Evolutionary conservation across 2,888 invertebrate species (phyloP).

Genomic region (Neelides folsomi): DNA sequence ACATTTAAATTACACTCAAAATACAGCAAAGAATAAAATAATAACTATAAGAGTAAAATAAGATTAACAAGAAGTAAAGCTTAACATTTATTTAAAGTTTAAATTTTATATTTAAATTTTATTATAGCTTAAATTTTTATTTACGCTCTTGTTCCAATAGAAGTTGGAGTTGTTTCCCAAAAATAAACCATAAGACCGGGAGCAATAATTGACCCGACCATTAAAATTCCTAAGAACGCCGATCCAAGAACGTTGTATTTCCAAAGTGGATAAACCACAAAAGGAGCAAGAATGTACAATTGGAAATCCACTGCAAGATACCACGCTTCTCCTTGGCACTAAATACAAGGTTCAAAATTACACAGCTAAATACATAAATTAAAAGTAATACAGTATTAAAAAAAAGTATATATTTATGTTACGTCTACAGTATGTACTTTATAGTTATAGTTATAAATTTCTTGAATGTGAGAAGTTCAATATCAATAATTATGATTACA

Average conservation of each 20-base stretch:
- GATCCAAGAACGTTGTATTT: conserved; percentile 11
- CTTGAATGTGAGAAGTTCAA: too few relatives aligned
- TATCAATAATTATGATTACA: too few relatives aligned
- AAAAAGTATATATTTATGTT: too few relatives aligned
- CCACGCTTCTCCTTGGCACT: conserved; percentile 27
- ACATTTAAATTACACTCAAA: neutral
- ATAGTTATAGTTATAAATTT: too few relatives aligned
- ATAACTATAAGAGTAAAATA: neutral
- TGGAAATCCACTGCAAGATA: conserved; percentile 22
- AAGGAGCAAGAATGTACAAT: conserved; percentile 16
- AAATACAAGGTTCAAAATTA: neutral
- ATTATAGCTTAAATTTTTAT: neutral
- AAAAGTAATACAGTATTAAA: too few relatives aligned
- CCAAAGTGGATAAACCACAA: conserved; percentile 22
- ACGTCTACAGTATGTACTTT: too few relatives aligned
- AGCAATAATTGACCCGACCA: conserved; percentile 1
- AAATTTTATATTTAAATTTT: neutral
- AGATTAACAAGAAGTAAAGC: neutral
- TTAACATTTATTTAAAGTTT: neutral
- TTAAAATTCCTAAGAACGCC: conserved; percentile 4
- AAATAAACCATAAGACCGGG: conserved; percentile 5
- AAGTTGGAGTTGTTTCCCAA: conserved; percentile 7
- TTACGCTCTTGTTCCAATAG: conserved; percentile 11
- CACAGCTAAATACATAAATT: too few relatives aligned
- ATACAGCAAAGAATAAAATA: neutral